Conservation (phyloP, 2,113 vertebrate species). For the Calypte anna region DNA sequence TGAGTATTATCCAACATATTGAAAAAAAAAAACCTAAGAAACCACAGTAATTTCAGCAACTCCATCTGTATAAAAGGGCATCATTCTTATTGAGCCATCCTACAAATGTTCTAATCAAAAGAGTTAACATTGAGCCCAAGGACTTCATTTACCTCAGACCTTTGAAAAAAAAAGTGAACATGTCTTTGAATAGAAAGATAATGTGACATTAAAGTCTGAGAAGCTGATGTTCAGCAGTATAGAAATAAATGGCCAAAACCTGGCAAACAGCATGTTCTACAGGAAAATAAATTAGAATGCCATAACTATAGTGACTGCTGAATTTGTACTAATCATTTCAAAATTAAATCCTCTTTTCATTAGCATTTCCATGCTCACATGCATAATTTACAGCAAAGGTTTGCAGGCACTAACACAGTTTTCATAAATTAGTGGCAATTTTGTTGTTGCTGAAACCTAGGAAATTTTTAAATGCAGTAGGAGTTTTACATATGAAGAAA, state of each 20-base stretch:
- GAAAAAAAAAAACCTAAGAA: neutral
- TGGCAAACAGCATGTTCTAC: conserved; percentile 55
- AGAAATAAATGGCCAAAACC: conserved; percentile 48
- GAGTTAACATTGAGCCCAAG: neutral
- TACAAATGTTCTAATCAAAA: neutral
- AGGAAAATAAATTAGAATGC: conserved; percentile 47
- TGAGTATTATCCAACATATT: neutral
- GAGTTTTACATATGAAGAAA: conserved; percentile 36
- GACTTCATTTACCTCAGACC: neutral
- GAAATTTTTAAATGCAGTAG: conserved; percentile 28
- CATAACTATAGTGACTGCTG: conserved; percentile 41
- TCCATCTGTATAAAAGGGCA: neutral
- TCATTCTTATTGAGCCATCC: neutral
- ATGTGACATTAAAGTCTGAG: neutral
- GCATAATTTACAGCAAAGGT: conserved; percentile 66
- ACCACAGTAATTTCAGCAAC: neutral
- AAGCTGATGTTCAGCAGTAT: neutral
- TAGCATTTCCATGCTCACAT: conserved; percentile 64
- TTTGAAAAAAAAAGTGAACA: neutral
- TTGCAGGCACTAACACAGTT: conserved; percentile 60
- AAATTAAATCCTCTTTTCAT: conserved; percentile 73
- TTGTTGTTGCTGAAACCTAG: conserved; percentile 54
- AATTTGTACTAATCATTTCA: conserved; percentile 70
- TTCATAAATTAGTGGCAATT: conserved; percentile 67
- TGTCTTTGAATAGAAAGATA: conserved; percentile 11